Base-by-base conservation (phyloP, 2,113 vertebrate genomes). In the Tupaia tana region DNA sequence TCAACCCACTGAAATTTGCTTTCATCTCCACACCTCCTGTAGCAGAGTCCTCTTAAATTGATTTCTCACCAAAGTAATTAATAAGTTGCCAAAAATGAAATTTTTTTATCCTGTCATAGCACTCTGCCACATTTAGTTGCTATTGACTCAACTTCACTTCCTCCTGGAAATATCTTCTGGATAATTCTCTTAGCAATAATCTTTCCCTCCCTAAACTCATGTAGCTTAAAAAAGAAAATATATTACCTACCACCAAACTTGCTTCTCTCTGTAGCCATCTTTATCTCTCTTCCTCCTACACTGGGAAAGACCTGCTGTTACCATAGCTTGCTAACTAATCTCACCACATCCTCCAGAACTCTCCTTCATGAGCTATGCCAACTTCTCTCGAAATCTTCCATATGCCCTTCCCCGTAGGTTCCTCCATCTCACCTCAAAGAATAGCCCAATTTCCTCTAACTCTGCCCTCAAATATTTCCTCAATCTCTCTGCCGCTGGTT, bases 51-150 rank as follows among this genome's bases (percentile, higher is more conserved):
- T 88, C 64, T 73, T 73, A 66, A 87, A 73, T 59, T 70, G 19
- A 81, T 70, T n/a, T 52, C 56, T 89, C 20, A 64, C 29, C 86
- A 77, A 85, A 4, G 79, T 34, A 90, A 56, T 86, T 81, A 82
- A 82, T 77, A 89, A 54, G 18, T 69, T 90, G n/a, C 15, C 64
- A 67, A 67, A 67, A 66, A 78, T 87, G 64, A 89, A 83, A 83
- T 87, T 66, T 19, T 90, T 90, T 95, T 84, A 88, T 87, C 66
- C 52, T 67, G 74, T 87, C 66, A 14, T 56, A 79, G 52, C 34
- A 61, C 15, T 73, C 27, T 56, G 24, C 73, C 64, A 61, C 27
- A 93, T 91, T 92, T 84, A 95, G 31, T n/a, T n/a, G 70, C 11
- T 66, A 61, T 16, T 87, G 19, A 90, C 10, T 75, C 56, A 90